Conservation (phyloP, 1,140 invertebrate species). For the Nephila pilipes region DNA sequence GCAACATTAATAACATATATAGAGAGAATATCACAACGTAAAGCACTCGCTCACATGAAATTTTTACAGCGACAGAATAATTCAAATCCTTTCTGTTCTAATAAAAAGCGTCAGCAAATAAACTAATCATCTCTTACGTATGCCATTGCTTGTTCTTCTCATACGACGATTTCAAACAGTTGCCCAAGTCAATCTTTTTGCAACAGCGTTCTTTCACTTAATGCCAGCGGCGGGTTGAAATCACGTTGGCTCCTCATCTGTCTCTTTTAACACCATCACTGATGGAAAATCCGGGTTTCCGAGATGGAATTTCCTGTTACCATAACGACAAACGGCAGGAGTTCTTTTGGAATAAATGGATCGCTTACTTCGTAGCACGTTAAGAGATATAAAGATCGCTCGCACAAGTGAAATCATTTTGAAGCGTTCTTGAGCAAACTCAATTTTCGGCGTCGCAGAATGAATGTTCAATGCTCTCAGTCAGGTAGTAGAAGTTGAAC, state of each 20-base stretch:
- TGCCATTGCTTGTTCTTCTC: too few species aligned
- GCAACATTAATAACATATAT: too few species aligned
- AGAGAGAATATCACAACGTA: too few species aligned
- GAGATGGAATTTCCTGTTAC: slow-evolving; percentile 32
- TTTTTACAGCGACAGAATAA: too few species aligned
- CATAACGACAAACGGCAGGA: slow-evolving; percentile 8
- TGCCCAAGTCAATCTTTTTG: neutral
- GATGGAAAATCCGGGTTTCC: neutral
- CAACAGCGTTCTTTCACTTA: neutral
- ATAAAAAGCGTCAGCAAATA: too few species aligned
- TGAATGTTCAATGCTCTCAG: too few species aligned
- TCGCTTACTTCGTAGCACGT: neutral
- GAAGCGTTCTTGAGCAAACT: neutral
- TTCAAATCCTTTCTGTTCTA: too few species aligned
- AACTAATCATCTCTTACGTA: too few species aligned
- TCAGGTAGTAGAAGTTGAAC: too few species aligned
- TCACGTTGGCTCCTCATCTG: slow-evolving; percentile 28
- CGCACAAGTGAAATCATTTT: slow-evolving; percentile 9
- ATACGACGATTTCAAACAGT: neutral
- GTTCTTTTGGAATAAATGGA: neutral
- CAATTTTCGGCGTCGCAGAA: neutral
- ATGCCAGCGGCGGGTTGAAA: neutral
- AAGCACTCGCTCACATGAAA: too few species aligned
- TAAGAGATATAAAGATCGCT: neutral
- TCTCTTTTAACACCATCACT: slow-evolving; percentile 27